Evolutionary conservation across 1,140 invertebrate genomes (phyloP), one percentile per base, ranked within the genome.

Genomic region (Stenopsyche tienmushanensis): DNA sequence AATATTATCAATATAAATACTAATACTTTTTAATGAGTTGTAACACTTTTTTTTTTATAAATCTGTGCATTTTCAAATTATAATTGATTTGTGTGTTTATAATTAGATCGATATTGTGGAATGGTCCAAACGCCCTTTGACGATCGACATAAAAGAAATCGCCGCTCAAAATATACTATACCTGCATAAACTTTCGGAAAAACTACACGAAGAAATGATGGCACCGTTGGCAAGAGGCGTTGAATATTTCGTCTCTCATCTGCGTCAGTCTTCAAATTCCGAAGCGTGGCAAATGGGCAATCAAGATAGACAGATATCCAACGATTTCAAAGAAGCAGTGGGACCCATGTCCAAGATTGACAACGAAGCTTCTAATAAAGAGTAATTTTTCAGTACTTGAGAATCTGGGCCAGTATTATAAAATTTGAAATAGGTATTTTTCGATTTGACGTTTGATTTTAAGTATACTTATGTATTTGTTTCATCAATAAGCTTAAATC

Each of bases 281-380:
- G 80, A 80, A 67, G 79, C 80, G 47, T 81, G 80, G 80, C 76
- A 79, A 66, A 71, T 78, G 8, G 75, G 77, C 66, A 73, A 76
- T 50, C 79, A 80, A 67, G 72, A 75, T 45, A 71, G 75, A 58
- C 75, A 80, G 54, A 24, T 76, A 72, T 77, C 80, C 69, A 77
- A 81, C 71, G 77, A 78, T 63, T 81, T 80, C 66, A 78, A 75
- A 67, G 77, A 71, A 74, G 76, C 75, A 64, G 77, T 80, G 64
- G 77, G 79, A 34, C 29, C n/a, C n/a, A n/a, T n/a, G n/a, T n/a
- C n/a, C n/a, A n/a, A n/a, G n/a, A n/a, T n/a, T n/a, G n/a, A n/a
- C n/a, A n/a, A n/a, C n/a, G n/a, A n/a, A n/a, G n/a, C n/a, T n/a
- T n/a, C n/a, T n/a, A n/a, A n/a, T n/a, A n/a, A n/a, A n/a, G n/a